A percentile compares a stretch with the other conserved stretches of the same genome.
Evolutionary conservation across 35 echinoderm and acorn worm species (phyloP).

Genomic region (Diadema setosum): DNA sequence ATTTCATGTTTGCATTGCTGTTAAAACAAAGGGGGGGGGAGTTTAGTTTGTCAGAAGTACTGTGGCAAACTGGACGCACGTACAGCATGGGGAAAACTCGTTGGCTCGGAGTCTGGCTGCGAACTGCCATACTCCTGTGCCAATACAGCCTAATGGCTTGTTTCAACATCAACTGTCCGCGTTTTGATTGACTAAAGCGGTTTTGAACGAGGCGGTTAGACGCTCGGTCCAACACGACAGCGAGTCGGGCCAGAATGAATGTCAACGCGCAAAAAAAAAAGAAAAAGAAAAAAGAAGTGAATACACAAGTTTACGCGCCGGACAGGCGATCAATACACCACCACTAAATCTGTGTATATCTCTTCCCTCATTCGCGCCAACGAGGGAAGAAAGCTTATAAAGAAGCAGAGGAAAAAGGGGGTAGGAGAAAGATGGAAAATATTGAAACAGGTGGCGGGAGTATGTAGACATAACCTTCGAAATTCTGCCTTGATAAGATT

Average conservation of each 20-base stretch:
- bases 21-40: not conserved
- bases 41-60: not conserved
- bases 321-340: conserved; percentile 12
- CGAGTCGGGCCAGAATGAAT: not conserved
- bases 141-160: conserved; percentile 2
- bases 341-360: not conserved
- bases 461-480: conserved; percentile 32
- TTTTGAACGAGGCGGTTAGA: conserved; percentile 25
- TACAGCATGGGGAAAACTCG: not conserved
- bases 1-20: not conserved
- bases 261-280: not conserved
- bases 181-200: conserved; percentile 28
- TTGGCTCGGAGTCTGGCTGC: not conserved
- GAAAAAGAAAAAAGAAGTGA: not conserved
- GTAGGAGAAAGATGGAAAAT: conserved; percentile 1
- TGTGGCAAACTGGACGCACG: not conserved
- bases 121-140: not conserved
- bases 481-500: conserved; percentile 28
- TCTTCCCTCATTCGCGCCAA: not conserved
- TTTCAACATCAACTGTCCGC: not conserved
- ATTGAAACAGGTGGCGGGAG: conserved; percentile 21
- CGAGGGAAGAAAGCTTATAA: not conserved
- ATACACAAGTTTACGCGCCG: conserved; percentile 10
- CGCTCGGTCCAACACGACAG: not conserved
- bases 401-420: not conserved